Conservation (phyloP, 2,888 invertebrate genomes). For the Leptarthrus brevirostris region DNA sequence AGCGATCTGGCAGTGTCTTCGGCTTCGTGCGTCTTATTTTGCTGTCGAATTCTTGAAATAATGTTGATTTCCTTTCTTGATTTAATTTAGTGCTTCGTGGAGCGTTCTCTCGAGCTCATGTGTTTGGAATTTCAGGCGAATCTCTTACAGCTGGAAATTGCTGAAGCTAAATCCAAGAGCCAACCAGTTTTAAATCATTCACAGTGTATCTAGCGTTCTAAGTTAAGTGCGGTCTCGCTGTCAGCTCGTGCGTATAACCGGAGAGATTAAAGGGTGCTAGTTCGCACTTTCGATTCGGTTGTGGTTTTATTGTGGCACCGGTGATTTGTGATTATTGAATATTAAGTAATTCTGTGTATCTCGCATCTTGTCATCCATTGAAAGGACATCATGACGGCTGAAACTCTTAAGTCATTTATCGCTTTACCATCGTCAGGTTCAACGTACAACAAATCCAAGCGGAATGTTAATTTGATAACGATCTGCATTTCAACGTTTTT, state of each 20-base stretch:
- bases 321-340: constrained; percentile 9
- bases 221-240: constrained; percentile 11
- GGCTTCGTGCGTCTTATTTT: background rate
- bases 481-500: constrained; percentile 60
- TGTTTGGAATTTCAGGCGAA: background rate
- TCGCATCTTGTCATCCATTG: background rate
- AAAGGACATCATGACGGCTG: constrained; percentile 62
- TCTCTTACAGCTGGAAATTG: background rate
- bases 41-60: constrained; percentile 30
- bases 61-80: constrained; percentile 42
- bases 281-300: background rate
- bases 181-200: constrained; percentile 14
- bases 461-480: constrained; percentile 49
- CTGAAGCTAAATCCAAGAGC: background rate
- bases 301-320: background rate
- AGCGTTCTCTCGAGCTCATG: constrained; percentile 26
- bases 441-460: constrained; percentile 27
- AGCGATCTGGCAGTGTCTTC: background rate
- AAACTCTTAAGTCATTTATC: constrained; percentile 66
- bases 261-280: background rate
- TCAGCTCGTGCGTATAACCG: constrained; percentile 5
- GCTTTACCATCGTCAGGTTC: constrained; percentile 59
- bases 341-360: background rate
- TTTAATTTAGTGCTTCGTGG: constrained; percentile 38
- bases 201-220: constrained; percentile 9